These are phyloP conservation scores for Heteromyza rotundicornis DNA, from an alignment of 2,888 invertebrate genomes.

Conservation along the genomic window DNA sequence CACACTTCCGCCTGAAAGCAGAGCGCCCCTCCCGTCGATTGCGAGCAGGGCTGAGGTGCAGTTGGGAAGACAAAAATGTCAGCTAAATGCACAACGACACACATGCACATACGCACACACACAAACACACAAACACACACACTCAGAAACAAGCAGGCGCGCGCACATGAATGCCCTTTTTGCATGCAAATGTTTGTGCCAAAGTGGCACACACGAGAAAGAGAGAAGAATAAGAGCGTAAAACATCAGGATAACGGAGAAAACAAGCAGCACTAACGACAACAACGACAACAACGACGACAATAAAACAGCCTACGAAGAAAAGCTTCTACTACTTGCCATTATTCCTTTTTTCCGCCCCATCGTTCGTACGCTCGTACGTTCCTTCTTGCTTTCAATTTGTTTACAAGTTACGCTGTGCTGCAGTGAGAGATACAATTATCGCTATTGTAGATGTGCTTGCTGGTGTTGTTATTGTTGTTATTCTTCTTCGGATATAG, in stretches of 20 bases:
- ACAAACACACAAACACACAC: conserved; percentile 24
- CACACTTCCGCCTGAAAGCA: conserved; percentile 50
- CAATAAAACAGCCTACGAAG: neutral
- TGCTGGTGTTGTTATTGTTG: conserved; percentile 14
- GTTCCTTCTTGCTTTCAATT: conserved; percentile 16
- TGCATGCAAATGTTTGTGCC: conserved; percentile 4
- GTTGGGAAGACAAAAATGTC: conserved; percentile 21
- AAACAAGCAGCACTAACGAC: neutral
- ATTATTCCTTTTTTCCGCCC: too few species aligned
- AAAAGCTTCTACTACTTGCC: neutral
- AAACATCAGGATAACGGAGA: neutral
- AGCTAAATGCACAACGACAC: conserved; percentile 8
- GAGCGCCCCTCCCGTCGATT: conserved; percentile 10
- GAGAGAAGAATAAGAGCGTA: neutral
- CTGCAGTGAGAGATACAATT: conserved; percentile 22
- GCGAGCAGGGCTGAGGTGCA: conserved; percentile 18
- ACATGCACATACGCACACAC: neutral
- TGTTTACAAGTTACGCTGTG: conserved; percentile 16
- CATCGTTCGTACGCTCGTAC: neutral
- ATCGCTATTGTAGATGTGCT: conserved; percentile 21
- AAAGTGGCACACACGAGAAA: neutral
- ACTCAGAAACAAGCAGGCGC: conserved; percentile 1
- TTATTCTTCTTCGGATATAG: conserved; percentile 17
- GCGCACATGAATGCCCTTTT: conserved; percentile 3
- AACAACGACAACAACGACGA: neutral